These are phyloP conservation scores for Galerucella nymphaeae DNA, from an alignment of 2,888 invertebrate species.

Conservation along the genomic window DNA sequence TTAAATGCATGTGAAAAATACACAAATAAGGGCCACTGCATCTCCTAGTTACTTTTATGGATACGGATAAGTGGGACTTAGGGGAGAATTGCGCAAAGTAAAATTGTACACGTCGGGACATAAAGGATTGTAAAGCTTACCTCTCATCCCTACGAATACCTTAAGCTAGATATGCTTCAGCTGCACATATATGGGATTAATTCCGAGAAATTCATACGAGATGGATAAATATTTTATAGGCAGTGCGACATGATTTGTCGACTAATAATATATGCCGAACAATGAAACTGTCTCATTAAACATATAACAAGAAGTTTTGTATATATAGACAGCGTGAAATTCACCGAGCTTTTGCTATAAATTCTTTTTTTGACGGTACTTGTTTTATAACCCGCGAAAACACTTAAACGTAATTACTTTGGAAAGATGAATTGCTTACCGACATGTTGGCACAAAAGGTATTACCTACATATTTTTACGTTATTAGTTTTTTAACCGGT, in stretches of 20 bases:
- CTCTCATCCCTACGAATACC: constrained; percentile 15
- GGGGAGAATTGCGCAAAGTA: constrained; percentile 2
- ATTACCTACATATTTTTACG: constrained; percentile 2
- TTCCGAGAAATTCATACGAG: constrained; percentile 32
- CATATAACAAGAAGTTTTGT: constrained; percentile 28
- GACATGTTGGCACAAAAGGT: constrained; percentile 1
- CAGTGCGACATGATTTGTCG: constrained; percentile 36
- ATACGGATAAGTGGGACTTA: not conserved
- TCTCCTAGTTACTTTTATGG: constrained; percentile 12
- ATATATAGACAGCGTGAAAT: constrained; percentile 28
- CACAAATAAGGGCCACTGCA: constrained; percentile 17
- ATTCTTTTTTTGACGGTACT: constrained; percentile 27
- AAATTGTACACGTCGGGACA: not conserved
- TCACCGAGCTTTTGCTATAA: constrained; percentile 23
- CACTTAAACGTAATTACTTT: constrained; percentile 24
- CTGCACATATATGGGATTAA: constrained; percentile 19
- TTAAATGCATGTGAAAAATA: constrained; percentile 25
- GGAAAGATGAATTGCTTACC: constrained; percentile 20
- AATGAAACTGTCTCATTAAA: constrained; percentile 43
- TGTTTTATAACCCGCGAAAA: constrained; percentile 21
- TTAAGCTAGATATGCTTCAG: constrained; percentile 5
- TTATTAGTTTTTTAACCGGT: constrained; percentile 17
- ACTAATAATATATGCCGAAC: constrained; percentile 37
- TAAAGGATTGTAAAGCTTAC: not conserved
- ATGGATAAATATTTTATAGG: constrained; percentile 31